These are phyloP conservation scores for Cladopsammia gracilis DNA, from an alignment of 64 coral and sea anemone species.

Conservation along the genomic window DNA sequence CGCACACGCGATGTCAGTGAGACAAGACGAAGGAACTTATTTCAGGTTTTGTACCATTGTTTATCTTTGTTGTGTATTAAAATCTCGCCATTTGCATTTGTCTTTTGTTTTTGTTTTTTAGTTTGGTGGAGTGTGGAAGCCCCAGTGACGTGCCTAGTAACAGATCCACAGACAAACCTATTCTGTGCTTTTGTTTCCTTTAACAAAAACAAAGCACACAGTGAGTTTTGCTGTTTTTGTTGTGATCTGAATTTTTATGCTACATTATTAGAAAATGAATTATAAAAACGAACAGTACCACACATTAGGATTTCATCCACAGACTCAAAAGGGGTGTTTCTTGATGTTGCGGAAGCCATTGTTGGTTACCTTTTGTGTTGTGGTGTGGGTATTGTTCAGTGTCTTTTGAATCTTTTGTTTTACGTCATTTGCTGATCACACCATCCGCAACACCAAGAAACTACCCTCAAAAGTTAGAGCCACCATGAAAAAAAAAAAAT, in stretches of 20 bases:
- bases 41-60: no score
- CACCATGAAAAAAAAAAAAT: background rate
- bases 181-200: conserved; percentile 62
- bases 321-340: no score
- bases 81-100: background rate
- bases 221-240: conserved; percentile 3
- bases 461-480: background rate
- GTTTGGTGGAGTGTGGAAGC: conserved; percentile 82
- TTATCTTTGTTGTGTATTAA: background rate
- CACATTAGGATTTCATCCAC: no score
- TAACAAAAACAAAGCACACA: conserved; percentile 40
- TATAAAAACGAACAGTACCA: no score
- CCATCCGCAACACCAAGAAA: no score
- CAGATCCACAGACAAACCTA: conserved; percentile 68
- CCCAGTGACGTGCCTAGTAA: conserved; percentile 9
- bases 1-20: no score
- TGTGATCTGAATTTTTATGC: background rate
- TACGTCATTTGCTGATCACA: no score
- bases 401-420: no score
- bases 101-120: conserved; percentile 18
- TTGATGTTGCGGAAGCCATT: no score
- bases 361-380: no score
- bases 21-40: no score
- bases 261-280: background rate
- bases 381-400: no score